These are phyloP conservation scores for Petrocephalus microphthalmus DNA, from an alignment of 2,113 vertebrate genomes.

Conservation along the genomic window DNA sequence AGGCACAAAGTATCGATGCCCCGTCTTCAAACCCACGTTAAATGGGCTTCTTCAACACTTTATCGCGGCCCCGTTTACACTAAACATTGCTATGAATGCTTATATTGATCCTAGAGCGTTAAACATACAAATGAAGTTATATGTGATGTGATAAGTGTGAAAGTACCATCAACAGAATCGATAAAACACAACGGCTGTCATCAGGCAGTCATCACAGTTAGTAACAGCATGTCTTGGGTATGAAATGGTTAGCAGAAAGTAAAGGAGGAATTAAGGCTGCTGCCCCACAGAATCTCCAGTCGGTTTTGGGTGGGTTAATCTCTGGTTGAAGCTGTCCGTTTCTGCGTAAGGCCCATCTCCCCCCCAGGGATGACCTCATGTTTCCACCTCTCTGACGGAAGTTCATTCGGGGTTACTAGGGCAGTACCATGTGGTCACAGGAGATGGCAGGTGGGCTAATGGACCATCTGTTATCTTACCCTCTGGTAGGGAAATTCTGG, in stretches of 20 bases:
- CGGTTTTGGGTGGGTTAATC: not conserved
- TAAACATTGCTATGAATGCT: not conserved
- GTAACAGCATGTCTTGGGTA: not conserved
- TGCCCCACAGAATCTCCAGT: slow-evolving; percentile 23
- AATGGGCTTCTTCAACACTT: not conserved
- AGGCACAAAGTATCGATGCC: not conserved
- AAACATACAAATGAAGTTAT: not conserved
- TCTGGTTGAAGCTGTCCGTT: not conserved
- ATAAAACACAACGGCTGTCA: not conserved
- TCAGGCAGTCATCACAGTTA: not conserved
- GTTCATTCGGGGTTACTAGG: not conserved
- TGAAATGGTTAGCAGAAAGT: not conserved
- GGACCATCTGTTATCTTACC: not conserved
- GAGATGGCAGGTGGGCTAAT: not conserved
- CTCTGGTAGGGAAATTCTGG: not conserved
- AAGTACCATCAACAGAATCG: not conserved
- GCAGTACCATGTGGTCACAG: not conserved
- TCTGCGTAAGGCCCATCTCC: not conserved
- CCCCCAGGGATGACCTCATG: not conserved
- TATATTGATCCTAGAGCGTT: not conserved
- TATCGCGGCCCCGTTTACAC: not conserved
- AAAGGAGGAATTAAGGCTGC: not conserved
- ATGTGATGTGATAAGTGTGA: not conserved
- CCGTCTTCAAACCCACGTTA: not conserved
- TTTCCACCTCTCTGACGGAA: not conserved